Base-by-base conservation (phyloP, 2,888 invertebrate species). In the Scelioninae gen. 1 region DNA sequence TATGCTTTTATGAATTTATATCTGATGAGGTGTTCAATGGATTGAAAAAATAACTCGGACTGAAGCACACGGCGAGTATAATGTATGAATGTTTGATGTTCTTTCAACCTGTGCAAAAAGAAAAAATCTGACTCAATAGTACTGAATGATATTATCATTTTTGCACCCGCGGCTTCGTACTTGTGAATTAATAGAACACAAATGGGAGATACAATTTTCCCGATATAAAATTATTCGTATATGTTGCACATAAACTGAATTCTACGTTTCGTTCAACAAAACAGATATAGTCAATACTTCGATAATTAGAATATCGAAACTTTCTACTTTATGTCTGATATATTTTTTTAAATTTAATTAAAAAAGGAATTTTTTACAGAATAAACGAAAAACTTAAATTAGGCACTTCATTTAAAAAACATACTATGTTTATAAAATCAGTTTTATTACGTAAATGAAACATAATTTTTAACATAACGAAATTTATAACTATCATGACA, bases 1-100 rank as follows among this genome's bases (percentile, higher is more conserved):
- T 63, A n/a, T 23, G 11, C 34, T 23, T 49, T 47, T 45, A 29
- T 49, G 49, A 63, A 49, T 63, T 34, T 63, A 63, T 63, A 49
- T 63, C 49, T 63, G 34, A 63, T 13, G 63, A 34, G 63, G 16
- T 34, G 47, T 63, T 63, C 63, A 63, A 63, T 63, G 47, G 38
- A 31, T 32, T 47, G 45, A 13, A 62, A 62, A 62, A 62, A 58
- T 58, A 58, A 58, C 58, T 23, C 15, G 23, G 5, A 40, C 16
- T 40, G 23, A 16, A 40, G 34, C 11, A 40, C 23, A 38, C 40
- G 9, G 10, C 15, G 32, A 47, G 15, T 10, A 62, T 15, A 62
- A 47, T 31, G 8, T 32, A 32, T 40, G 32, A 32, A 62, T 62
- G 32, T 62, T 45, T 62, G 62, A 62, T 62, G 62, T 47, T 62